Percentiles rank a stretch among this genome's conserved stretches.
Conservation (phyloP, 2,797 vertebrate genomes). For the Enteromius treurensis region DNA sequence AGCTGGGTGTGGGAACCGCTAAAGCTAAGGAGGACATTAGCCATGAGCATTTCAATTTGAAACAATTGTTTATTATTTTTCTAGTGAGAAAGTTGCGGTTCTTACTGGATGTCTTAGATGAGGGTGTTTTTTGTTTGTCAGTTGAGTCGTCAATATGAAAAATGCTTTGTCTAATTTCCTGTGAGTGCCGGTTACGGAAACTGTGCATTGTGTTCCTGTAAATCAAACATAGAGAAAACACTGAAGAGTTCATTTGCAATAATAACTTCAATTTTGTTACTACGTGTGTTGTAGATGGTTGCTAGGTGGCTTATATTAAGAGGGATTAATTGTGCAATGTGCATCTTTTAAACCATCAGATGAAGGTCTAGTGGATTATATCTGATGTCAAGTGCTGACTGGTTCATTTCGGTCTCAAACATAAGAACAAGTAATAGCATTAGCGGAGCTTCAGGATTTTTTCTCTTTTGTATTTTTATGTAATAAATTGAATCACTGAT, state of each 20-base stretch:
- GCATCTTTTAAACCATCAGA: not conserved
- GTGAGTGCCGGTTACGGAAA: slow-evolving; percentile 75
- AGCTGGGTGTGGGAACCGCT: not conserved
- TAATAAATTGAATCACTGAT: not conserved
- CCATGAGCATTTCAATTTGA: not conserved
- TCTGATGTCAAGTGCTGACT: not conserved
- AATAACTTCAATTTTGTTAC: not conserved
- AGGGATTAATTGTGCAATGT: not conserved
- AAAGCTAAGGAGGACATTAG: slow-evolving; percentile 17
- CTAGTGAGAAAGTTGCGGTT: too few species aligned
- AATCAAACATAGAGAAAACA: slow-evolving; percentile 43
- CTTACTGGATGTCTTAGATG: slow-evolving; percentile 43
- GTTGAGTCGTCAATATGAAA: slow-evolving; percentile 64
- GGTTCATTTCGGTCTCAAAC: not conserved
- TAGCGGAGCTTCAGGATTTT: not conserved
- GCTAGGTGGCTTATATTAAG: not conserved
- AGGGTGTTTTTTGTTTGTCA: slow-evolving; percentile 18
- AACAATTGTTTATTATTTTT: not conserved
- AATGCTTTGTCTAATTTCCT: slow-evolving; percentile 72
- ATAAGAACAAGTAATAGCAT: not conserved
- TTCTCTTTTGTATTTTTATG: not conserved
- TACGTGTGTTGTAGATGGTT: not conserved
- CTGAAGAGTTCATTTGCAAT: not conserved
- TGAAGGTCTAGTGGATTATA: not conserved
- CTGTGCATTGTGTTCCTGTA: slow-evolving; percentile 86